Base-by-base conservation (phyloP, 2,888 invertebrate species). In the Andrena marginata region DNA sequence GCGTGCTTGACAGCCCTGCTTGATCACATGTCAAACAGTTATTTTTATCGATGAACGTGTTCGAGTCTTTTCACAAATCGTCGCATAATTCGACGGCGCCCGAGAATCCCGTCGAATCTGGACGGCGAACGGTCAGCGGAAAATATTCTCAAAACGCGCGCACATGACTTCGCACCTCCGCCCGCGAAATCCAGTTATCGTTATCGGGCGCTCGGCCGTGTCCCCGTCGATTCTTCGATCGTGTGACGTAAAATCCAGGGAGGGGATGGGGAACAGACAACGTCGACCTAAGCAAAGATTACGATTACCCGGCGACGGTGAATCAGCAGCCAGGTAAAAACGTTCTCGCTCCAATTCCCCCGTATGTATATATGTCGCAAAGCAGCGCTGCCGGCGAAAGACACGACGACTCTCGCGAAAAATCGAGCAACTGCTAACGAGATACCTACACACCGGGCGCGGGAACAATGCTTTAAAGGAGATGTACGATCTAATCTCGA, bases 11-110 rank as follows among this genome's bases (percentile, higher is more conserved):
- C 51, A 54, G 59, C n/a, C n/a, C 10, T 48, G 26, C 48, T 29
- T 20, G 7, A 33, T 33, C 62, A n/a, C 42, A 56, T 16, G 60
- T 0, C 2, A 16, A 62, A 23, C 71, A 49, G 42, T 72, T 72
- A 63, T 72, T 59, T 63, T 63, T 48, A 76, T 20, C 56, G 23
- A 26, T 56, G 20, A 56, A 4, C 23, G 20, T 42, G 1, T 42
- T 42, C 42, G 42, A 16, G 42, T 5, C 16, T 42, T 42, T 13
- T 42, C 42, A 42, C 42, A 16, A 42, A 42, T 42, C 42, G 4
- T 42, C 42, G 42, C 42, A 42, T 13, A 42, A 42, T 42, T 42
- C 42, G 13, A 13, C 13, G 42, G 42, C 42, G 42, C 13, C 42
- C 42, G 42, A 13, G 42, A 42, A 13, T 16, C 16, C 42, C 42